A percentile compares a stretch with the other conserved stretches of the same genome.
These are phyloP conservation scores for Heterodera schachtii DNA, from an alignment of 1,140 invertebrate species.

Conservation along the genomic window DNA sequence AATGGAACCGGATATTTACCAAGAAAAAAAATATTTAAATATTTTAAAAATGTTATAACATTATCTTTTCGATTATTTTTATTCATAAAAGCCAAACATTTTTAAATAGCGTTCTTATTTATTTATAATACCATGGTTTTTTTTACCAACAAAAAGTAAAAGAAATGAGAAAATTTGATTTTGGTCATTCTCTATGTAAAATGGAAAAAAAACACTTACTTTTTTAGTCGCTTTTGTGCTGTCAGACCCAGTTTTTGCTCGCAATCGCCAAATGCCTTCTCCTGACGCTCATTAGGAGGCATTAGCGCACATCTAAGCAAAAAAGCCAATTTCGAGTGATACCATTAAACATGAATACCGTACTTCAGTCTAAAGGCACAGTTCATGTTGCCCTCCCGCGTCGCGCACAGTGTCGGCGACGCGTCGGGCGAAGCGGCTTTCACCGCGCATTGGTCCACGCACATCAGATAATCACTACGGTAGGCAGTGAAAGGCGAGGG, in stretches of 20 bases:
- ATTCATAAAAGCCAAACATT: too few relatives aligned
- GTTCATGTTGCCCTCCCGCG: conserved; percentile 50
- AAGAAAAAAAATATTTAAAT: too few relatives aligned
- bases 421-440: conserved; percentile 46
- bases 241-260: conserved; percentile 57
- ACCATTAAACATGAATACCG: too few relatives aligned
- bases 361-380: conserved; percentile 64
- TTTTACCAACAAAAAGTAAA: too few relatives aligned
- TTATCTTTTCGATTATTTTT: too few relatives aligned
- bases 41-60: too few relatives aligned
- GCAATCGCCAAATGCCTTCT: conserved; percentile 59
- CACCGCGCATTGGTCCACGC: conserved; percentile 62
- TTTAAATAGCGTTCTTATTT: too few relatives aligned
- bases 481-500: conserved; percentile 41
- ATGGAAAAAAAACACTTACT: not conserved
- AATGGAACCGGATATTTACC: too few relatives aligned
- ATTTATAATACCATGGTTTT: too few relatives aligned
- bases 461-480: conserved; percentile 53
- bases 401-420: conserved; percentile 38
- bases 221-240: conserved; percentile 52
- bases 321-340: too few relatives aligned
- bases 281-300: conserved; percentile 55
- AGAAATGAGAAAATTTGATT: too few relatives aligned
- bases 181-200: too few relatives aligned
- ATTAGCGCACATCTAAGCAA: conserved; percentile 58